Evolutionary conservation across 2,888 invertebrate genomes (phyloP), one percentile per base, ranked within the genome.

Genomic region (Toxonevra muliebris): DNA sequence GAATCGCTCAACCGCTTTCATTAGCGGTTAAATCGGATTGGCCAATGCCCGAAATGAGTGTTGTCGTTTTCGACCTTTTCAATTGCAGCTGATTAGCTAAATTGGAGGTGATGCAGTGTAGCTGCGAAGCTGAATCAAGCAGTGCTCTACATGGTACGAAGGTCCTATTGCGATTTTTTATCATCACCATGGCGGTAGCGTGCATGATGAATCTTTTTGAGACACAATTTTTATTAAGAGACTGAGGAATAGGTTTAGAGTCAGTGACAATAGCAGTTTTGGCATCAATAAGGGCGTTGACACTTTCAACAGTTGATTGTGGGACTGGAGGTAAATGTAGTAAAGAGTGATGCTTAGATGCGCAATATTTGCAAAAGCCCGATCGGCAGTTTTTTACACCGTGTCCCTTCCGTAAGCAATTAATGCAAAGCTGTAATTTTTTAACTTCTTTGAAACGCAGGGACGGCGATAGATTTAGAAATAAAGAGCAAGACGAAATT

Each of bases 361-460:
- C 17, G 42, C 65, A 66, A 42, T 42, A 13, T n/a, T 43, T 13
- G 40, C 66, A 66, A 40, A 53, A 50, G 50, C 57, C 19, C 13
- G 61, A 68, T 45, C 55, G 64, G 40, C 66, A 67, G 41, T 61
- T 50, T 61, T 57, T n/a, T 53, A 10, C 17, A 55, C 45, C 20
- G 61, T 65, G 1, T 50, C 64, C 15, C n/a, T n/a, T n/a, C n/a
- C n/a, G n/a, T n/a, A n/a, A n/a, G n/a, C n/a, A n/a, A n/a, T n/a
- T n/a, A n/a, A 71, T 50, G 12, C 69, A 69, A 42, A 69, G 20
- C 8, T 65, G 64, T 7, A 17, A 19, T 20, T 41, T 58, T 50
- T 69, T 69, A 15, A 48, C 60, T 41, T 71, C 58, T 41, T 71
- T 68, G 12, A 62, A 65, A n/a, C 69, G 15, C 5, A n/a, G 15